Conservation (phyloP, 2,113 vertebrate genomes). For the Pseudorasbora parva region DNA sequence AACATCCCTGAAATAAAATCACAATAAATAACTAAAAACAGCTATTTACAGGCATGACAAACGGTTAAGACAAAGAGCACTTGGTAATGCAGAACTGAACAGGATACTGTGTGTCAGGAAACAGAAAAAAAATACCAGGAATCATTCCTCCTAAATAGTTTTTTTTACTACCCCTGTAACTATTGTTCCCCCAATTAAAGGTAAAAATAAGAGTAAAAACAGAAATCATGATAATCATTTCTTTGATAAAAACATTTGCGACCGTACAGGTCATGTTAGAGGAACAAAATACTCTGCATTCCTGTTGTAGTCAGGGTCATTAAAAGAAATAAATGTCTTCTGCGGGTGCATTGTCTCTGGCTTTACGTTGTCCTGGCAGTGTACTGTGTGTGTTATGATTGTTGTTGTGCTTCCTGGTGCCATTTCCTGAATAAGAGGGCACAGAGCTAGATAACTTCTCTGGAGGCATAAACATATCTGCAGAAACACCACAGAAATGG, state of each 20-base stretch:
- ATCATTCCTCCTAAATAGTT: not conserved
- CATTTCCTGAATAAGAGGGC: conserved; percentile 56
- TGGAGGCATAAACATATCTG: conserved; percentile 62
- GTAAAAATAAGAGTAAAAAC: not conserved
- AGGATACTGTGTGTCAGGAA: not conserved
- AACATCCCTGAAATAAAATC: conserved; percentile 9
- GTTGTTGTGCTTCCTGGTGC: conserved; percentile 29
- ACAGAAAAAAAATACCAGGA: not conserved
- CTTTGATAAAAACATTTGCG: not conserved
- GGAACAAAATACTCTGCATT: not conserved
- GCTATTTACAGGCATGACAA: conserved; percentile 18
- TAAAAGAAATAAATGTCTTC: conserved; percentile 68
- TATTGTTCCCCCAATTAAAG: not conserved
- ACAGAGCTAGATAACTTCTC: conserved; percentile 45
- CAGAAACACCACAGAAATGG: not conserved
- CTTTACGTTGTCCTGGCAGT: conserved; percentile 62
- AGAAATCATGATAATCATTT: not conserved
- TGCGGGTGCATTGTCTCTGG: conserved; percentile 33
- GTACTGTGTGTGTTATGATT: conserved; percentile 34
- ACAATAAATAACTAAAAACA: conserved; percentile 30
- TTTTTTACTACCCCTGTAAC: not conserved
- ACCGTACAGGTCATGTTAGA: not conserved
- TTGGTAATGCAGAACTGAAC: not conserved
- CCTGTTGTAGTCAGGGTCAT: not conserved
- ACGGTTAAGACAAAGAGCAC: not conserved